Base-by-base conservation (phyloP, 2,888 invertebrate genomes). In the Platycheirus rosarum region DNA sequence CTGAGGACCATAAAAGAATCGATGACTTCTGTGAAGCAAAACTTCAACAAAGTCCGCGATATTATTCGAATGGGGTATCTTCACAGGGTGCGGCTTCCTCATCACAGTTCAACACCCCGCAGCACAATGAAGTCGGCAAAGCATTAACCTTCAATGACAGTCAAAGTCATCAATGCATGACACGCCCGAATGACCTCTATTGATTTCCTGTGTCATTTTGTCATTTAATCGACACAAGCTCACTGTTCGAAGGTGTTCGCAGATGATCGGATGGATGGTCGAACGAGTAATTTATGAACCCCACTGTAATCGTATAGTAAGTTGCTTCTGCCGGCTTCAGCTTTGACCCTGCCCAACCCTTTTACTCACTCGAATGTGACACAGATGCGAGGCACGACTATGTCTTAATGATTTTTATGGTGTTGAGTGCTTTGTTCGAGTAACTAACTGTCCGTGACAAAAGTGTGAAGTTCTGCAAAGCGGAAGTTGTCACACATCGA, bases 371-470 rank as follows among this genome's bases (percentile, higher is more conserved):
- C 40, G 29, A 14, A 71, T 80, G 80, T 80, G 76, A 80, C 70
- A 71, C 76, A 76, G 80, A 84, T 78, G 84, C 84, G 82, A 66
- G 66, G 48, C 66, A 3, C 35, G 11, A 68, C 68, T 63, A 60
- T 65, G 69, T 78, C 84, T 84, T 84, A 84, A 84, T 84, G 84
- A 74, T 84, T 84, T 84, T 78, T 84, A 77, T 82, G 77, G 82
- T 82, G 82, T 82, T 82, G 82, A 82, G 77, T 82, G 77, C 77
- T 82, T 82, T 82, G 71, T 82, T 55, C 82, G 49, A 69, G 40
- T 55, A 69, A 2, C 73, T 84, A 84, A 84, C 78, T 84, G 78
- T 23, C 84, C 78, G 84, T 78, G 74, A 84, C 84, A 74, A 84
- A 65, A 84, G 84, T 84, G 84, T 84, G 84, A 84, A 78, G 73